A percentile compares a stretch with the other conserved stretches of the same genome.
These are phyloP conservation scores for Nematolebias whitei DNA, from an alignment of 2,113 vertebrate species.

Conservation along the genomic window DNA sequence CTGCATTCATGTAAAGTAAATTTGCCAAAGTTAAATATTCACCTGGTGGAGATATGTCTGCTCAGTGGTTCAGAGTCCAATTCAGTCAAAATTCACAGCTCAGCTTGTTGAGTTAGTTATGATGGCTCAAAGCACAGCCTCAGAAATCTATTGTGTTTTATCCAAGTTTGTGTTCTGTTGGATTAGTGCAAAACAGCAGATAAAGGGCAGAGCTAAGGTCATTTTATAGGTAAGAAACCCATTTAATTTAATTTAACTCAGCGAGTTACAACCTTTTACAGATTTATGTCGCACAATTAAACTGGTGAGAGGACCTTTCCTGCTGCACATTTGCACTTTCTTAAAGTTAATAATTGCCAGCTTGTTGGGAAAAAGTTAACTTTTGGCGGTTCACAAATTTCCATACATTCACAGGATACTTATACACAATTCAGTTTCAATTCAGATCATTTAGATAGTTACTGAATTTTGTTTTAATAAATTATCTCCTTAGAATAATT, in stretches of 20 bases:
- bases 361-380: constrained; percentile 19
- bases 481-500: neutral
- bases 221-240: neutral
- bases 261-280: constrained; percentile 14
- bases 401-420: neutral
- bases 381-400: neutral
- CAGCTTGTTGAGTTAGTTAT: constrained; percentile 19
- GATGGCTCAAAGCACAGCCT: constrained; percentile 9
- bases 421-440: no score
- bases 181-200: constrained; percentile 1
- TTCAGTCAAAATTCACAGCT: constrained; percentile 33
- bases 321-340: constrained; percentile 20
- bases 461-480: neutral
- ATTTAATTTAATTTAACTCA: constrained; percentile 36
- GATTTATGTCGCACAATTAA: constrained; percentile 16
- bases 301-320: constrained; percentile 14
- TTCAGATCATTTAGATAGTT: neutral
- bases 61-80: constrained; percentile 59
- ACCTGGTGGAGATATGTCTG: constrained; percentile 3
- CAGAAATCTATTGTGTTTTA: neutral
- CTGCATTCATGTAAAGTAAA: constrained; percentile 11
- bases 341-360: constrained; percentile 45
- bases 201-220: constrained; percentile 1
- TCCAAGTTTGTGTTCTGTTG: neutral
- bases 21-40: constrained; percentile 44